phyloP scores from a whole-genome alignment of 2,113 vertebrate genomes.

The Onychostruthus taczanowskii region DNA sequence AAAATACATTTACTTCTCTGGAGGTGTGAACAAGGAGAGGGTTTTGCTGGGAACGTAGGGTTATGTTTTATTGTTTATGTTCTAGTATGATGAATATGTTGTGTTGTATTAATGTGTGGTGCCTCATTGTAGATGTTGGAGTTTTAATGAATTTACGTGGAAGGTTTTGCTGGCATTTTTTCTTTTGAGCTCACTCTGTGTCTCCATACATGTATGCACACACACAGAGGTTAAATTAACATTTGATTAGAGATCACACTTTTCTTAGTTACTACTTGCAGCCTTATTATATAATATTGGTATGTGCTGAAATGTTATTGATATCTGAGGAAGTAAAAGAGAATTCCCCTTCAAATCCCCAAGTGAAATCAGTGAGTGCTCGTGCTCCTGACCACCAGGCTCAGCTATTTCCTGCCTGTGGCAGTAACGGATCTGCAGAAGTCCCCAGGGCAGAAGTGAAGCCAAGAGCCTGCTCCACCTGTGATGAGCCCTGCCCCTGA shows the following conservation, averaged over 20 bases:
- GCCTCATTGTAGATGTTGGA: not conserved
- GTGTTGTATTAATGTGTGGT: not conserved
- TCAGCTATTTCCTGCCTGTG: not conserved
- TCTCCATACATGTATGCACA: not conserved
- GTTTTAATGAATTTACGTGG: not conserved
- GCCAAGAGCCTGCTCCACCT: not conserved
- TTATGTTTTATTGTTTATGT: not conserved
- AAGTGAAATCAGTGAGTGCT: not conserved
- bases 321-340: not conserved
- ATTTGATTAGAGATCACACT: not conserved
- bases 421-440: not conserved
- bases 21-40: not conserved
- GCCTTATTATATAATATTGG: not conserved
- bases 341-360: constrained; percentile 45
- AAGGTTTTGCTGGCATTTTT: not conserved
- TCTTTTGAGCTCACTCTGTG: not conserved
- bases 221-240: not conserved
- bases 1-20: not conserved
- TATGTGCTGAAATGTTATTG: not conserved
- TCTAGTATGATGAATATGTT: too few species aligned
- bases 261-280: not conserved
- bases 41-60: not conserved
- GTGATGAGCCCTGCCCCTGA: not conserved
- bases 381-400: not conserved
- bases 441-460: not conserved